Evolutionary conservation across 1,140 invertebrate genomes (phyloP).

Genomic region (Drosophila jambulina): DNA sequence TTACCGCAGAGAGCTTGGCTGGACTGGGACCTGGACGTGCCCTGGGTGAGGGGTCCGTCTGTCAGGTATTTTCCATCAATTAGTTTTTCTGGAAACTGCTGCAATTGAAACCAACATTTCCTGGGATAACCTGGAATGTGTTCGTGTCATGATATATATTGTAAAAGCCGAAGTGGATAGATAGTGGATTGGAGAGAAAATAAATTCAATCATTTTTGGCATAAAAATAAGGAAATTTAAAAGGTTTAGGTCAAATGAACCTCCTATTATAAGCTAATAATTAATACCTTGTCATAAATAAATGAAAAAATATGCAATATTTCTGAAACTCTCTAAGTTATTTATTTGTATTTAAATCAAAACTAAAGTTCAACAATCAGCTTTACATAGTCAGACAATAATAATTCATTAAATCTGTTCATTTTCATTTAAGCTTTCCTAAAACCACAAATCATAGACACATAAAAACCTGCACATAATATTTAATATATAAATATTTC

Average conservation of each 20-base stretch:
- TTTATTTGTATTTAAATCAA: neutral
- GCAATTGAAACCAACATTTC: conserved; percentile 28
- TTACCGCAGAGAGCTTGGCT: neutral
- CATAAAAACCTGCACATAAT: conserved; percentile 14
- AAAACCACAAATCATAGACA: conserved; percentile 32
- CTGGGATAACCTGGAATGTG: neutral
- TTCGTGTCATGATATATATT: neutral
- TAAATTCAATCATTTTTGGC: neutral
- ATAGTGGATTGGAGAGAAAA: neutral
- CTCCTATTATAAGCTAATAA: neutral
- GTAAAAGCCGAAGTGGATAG: too few relatives aligned
- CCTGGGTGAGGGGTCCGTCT: neutral
- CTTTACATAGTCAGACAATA: neutral
- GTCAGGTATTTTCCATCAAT: conserved; percentile 31
- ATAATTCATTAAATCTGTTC: neutral
- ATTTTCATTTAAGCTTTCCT: neutral
- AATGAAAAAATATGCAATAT: too few relatives aligned
- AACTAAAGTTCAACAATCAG: neutral
- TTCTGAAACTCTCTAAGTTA: neutral
- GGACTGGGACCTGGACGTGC: neutral
- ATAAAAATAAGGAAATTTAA: neutral
- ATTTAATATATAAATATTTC: conserved; percentile 64
- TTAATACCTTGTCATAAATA: too few relatives aligned
- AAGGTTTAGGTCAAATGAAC: neutral
- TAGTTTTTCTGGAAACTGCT: conserved; percentile 2